Evolutionary conservation across 2,888 invertebrate species (phyloP).

Genomic region (Noctua pronuba): DNA sequence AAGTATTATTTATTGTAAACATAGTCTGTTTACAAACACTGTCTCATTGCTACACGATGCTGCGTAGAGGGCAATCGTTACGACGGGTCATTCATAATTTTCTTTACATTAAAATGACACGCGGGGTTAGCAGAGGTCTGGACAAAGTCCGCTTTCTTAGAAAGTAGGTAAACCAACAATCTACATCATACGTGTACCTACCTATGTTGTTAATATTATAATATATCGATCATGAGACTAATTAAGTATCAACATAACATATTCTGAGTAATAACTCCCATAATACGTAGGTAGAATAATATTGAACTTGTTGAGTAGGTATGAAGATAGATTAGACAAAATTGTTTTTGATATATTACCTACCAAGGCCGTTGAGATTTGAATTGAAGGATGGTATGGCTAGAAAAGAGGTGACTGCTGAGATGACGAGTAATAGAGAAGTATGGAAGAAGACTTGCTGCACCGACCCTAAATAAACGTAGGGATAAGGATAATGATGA

Average conservation of each 20-base stretch:
- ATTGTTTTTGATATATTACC: too few relatives aligned
- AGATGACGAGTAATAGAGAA: too few relatives aligned
- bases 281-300: background rate
- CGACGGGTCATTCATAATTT: constrained; percentile 15
- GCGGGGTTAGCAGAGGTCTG: background rate
- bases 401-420: too few relatives aligned
- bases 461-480: too few relatives aligned
- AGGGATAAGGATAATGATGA: too few relatives aligned
- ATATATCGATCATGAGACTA: background rate
- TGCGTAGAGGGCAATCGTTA: constrained; percentile 1
- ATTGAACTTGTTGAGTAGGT: background rate
- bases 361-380: too few relatives aligned
- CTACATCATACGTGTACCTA: background rate
- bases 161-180: background rate
- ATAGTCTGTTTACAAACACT: constrained; percentile 27
- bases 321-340: too few relatives aligned
- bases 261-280: background rate
- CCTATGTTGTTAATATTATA: background rate
- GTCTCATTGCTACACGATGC: constrained; percentile 2
- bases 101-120: constrained; percentile 9
- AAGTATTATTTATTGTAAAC: background rate
- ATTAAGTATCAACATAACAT: background rate
- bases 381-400: too few relatives aligned
- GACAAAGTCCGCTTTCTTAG: constrained; percentile 19
- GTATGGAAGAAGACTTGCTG: too few relatives aligned